phyloP scores from a whole-genome alignment of 2,797 vertebrate genomes.

The Cryptoblepharus egeriae region DNA sequence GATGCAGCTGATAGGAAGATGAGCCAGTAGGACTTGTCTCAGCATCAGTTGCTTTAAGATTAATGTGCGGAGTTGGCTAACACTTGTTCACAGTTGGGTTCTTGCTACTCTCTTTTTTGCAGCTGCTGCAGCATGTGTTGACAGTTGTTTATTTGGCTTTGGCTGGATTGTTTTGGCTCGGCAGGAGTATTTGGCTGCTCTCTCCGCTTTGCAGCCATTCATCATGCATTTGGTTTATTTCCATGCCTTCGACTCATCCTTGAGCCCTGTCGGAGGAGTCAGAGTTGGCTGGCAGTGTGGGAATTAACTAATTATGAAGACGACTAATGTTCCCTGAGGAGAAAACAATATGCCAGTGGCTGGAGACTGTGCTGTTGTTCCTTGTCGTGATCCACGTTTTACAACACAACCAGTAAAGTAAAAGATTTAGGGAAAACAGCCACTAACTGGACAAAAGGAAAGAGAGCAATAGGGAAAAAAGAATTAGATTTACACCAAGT shows the following conservation, averaged over 20 bases:
- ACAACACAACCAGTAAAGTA: neutral
- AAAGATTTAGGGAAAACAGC: slow-evolving; percentile 1
- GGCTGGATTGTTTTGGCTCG: slow-evolving; percentile 51
- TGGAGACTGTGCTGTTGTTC: slow-evolving; percentile 27
- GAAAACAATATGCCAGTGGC: slow-evolving; percentile 14
- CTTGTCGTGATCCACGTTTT: slow-evolving; percentile 12
- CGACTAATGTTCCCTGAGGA: slow-evolving; percentile 26
- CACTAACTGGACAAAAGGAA: neutral
- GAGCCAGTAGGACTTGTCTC: slow-evolving; percentile 57
- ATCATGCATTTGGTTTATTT: slow-evolving; percentile 47
- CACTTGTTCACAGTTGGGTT: slow-evolving; percentile 68
- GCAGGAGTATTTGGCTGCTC: slow-evolving; percentile 38
- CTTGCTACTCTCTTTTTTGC: slow-evolving; percentile 54
- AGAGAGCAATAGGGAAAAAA: neutral
- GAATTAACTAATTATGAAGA: slow-evolving; percentile 48
- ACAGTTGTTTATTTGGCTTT: slow-evolving; percentile 37
- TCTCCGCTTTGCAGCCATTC: slow-evolving; percentile 48
- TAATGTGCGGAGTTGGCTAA: slow-evolving; percentile 65
- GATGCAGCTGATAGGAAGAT: slow-evolving; percentile 62
- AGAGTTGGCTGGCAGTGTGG: slow-evolving; percentile 35
- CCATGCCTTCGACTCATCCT: slow-evolving; percentile 47
- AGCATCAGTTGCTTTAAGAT: slow-evolving; percentile 64
- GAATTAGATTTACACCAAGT: neutral
- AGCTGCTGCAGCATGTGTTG: slow-evolving; percentile 27
- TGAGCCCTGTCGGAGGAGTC: slow-evolving; percentile 41